Percentiles rank a stretch among this genome's conserved stretches.
Evolutionary conservation across 2,888 invertebrate genomes (phyloP).

Genomic region (Acleris literana): DNA sequence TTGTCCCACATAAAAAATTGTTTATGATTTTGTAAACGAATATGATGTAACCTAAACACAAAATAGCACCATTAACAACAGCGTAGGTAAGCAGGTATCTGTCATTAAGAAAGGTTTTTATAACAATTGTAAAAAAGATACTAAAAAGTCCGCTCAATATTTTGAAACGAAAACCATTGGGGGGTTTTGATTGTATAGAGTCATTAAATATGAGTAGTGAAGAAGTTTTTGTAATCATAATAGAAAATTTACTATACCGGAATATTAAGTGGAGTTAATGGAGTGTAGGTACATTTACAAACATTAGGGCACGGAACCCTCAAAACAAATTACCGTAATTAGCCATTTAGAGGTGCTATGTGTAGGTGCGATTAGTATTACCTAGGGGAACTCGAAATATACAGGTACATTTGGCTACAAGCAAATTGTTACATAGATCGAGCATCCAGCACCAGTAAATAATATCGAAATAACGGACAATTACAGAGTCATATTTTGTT

Average conservation of each 20-base stretch:
- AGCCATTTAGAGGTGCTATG: conserved; percentile 5
- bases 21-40: conserved; percentile 25
- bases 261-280: conserved; percentile 19
- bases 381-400: neutral
- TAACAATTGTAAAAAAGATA: no score
- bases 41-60: conserved; percentile 13
- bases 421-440: no score
- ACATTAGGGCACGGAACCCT: conserved; percentile 20
- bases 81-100: no score
- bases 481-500: no score
- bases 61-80: conserved; percentile 6
- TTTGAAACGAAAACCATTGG: no score
- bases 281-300: conserved; percentile 2
- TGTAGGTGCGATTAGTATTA: neutral
- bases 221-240: no score
- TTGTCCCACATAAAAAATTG: conserved; percentile 36
- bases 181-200: no score
- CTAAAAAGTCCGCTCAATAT: no score
- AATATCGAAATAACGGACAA: no score
- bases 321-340: conserved; percentile 16
- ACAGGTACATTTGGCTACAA: neutral
- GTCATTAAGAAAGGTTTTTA: no score
- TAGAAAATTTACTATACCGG: neutral
- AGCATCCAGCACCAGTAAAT: no score
- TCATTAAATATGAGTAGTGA: no score